Conservation (phyloP, 2,113 vertebrate species). For the Diadophis punctatus region DNA sequence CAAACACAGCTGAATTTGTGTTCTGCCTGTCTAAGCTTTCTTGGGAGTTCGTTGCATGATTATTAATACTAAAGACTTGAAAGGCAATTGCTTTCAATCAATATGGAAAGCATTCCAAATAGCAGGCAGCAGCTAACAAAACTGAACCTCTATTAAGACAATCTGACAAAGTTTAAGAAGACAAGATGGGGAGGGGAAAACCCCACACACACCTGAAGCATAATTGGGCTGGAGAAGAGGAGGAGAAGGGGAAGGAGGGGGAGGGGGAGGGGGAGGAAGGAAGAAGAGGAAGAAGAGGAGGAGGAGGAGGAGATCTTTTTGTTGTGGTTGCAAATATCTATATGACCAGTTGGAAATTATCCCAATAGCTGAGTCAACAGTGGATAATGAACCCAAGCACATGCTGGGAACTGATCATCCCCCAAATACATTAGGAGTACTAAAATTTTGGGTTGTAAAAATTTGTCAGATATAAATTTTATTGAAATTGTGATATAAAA, state of each 20-base stretch:
- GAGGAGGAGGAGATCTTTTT: background rate
- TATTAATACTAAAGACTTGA: slow-evolving; percentile 15
- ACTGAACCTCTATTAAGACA: slow-evolving; percentile 6
- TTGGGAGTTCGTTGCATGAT: background rate
- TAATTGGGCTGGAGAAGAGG: background rate
- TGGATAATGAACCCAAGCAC: background rate
- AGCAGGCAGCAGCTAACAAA: background rate
- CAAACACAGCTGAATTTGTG: background rate
- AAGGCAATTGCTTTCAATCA: background rate
- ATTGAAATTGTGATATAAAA: background rate
- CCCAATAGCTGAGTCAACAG: background rate
- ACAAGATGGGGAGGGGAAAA: background rate
- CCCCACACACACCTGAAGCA: background rate
- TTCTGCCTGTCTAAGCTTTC: slow-evolving; percentile 25
- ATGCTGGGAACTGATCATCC: background rate
- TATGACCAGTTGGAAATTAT: background rate
- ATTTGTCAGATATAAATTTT: background rate
- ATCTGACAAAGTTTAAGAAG: slow-evolving; percentile 10
- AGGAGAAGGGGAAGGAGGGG: background rate
- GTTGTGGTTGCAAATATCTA: background rate
- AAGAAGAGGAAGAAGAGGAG: too few species aligned
- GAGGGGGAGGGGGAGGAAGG: background rate
- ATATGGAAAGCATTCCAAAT: slow-evolving; percentile 15
- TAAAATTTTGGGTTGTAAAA: background rate
- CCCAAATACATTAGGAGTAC: background rate